A percentile compares a stretch with the other conserved stretches of the same genome.
Conservation (phyloP, 2,888 invertebrate genomes). For the Agrotis exclamationis region DNA sequence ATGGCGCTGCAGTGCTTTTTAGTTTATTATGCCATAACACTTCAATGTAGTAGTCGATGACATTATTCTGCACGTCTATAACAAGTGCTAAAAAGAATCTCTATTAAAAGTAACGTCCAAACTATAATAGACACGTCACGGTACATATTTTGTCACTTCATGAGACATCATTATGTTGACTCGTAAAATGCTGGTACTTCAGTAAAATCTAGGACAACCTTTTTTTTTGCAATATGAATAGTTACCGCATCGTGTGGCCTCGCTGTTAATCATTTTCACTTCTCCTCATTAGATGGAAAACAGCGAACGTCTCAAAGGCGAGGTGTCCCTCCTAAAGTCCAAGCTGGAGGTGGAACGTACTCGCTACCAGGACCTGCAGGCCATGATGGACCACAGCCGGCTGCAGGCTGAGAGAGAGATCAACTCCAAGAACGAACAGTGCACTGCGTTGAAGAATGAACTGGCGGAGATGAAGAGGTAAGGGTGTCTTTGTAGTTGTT, state of each 20-base stretch:
- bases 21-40: too few relatives aligned
- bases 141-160: neutral
- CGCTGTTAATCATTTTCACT: too few relatives aligned
- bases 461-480: slow-evolving; percentile 82
- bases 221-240: too few relatives aligned
- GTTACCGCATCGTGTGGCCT: too few relatives aligned
- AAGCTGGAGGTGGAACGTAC: slow-evolving; percentile 89
- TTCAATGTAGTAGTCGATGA: neutral
- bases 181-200: too few relatives aligned
- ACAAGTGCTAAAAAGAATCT: neutral
- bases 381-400: slow-evolving; percentile 82
- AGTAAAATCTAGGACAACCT: too few relatives aligned
- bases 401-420: slow-evolving; percentile 81
- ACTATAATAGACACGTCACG: neutral
- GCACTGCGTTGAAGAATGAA: slow-evolving; percentile 78
- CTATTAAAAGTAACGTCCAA: neutral
- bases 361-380: slow-evolving; percentile 84
- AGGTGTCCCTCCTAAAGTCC: slow-evolving; percentile 87
- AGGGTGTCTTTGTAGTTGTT: neutral
- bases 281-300: slow-evolving; percentile 81
- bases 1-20: too few relatives aligned
- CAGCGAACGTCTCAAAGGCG: slow-evolving; percentile 86
- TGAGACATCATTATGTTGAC: neutral
- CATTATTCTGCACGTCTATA: neutral
- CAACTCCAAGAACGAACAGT: slow-evolving; percentile 72